Percentiles rank a stretch among this genome's conserved stretches.
Evolutionary conservation across 2,797 vertebrate species (phyloP).

Genomic region (Notamacropus eugenii): DNA sequence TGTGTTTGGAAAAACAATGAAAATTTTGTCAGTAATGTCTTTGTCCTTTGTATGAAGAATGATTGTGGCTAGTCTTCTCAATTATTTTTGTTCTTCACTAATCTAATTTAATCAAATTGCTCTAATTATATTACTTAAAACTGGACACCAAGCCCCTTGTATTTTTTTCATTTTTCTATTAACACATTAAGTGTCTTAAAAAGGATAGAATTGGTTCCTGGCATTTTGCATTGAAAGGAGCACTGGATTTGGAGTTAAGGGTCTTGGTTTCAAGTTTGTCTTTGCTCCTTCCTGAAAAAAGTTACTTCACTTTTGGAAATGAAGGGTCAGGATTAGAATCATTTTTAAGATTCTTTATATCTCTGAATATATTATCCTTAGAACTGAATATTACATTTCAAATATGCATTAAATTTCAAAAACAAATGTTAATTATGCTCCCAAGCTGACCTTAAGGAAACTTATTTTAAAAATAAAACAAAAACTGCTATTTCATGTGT

Average conservation of each 20-base stretch:
- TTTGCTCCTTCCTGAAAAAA: not conserved
- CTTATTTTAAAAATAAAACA: not conserved
- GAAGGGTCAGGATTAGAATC: not conserved
- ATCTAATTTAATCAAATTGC: not conserved
- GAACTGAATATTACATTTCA: not conserved
- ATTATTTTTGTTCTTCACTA: not conserved
- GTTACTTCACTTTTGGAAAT: not conserved
- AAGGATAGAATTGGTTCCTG: not conserved
- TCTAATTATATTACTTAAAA: conserved; percentile 15
- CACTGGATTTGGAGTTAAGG: not conserved
- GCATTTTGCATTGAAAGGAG: not conserved
- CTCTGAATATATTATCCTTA: not conserved
- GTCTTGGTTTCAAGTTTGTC: not conserved
- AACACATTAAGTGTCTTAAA: not conserved
- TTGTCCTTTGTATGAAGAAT: not conserved
- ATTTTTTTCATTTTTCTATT: not conserved
- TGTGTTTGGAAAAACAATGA: not conserved
- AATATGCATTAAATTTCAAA: not conserved
- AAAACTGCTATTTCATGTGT: not conserved
- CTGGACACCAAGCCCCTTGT: not conserved
- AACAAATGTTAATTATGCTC: not conserved
- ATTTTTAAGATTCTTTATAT: not conserved
- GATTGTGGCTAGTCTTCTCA: not conserved
- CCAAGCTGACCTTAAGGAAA: not conserved
- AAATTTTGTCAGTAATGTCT: not conserved